Conservation (phyloP, 2,888 invertebrate genomes). For the Nomada fabriciana region DNA sequence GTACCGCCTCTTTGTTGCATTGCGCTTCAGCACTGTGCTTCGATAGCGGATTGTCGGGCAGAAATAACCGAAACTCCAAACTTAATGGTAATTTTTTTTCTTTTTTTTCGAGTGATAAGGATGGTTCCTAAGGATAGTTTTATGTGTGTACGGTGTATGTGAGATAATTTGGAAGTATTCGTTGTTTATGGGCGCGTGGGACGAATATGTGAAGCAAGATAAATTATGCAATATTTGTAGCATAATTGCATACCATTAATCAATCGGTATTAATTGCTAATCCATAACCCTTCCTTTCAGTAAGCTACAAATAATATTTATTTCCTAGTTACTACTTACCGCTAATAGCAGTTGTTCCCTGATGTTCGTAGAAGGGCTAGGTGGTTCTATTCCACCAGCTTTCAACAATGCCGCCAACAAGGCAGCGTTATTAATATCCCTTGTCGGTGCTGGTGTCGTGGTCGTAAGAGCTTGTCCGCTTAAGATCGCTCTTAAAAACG, state of each 20-base stretch:
- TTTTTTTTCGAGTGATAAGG: not conserved
- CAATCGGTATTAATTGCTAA: no score
- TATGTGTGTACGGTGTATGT: not conserved
- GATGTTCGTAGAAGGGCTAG: conserved; percentile 87
- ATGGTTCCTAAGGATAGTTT: not conserved
- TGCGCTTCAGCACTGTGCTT: not conserved
- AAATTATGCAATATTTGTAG: no score
- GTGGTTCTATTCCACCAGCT: conserved; percentile 90
- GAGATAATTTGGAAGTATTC: not conserved
- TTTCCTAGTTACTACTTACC: conserved; percentile 84
- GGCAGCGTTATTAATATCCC: conserved; percentile 89
- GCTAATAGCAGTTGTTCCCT: conserved; percentile 87
- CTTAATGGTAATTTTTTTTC: not conserved
- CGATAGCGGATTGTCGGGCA: not conserved
- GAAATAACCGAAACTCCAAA: not conserved
- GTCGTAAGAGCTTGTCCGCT: conserved; percentile 73
- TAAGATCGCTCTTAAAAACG: conserved; percentile 77
- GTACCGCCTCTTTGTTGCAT: not conserved
- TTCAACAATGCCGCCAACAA: conserved; percentile 89
- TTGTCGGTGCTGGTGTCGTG: conserved; percentile 72
- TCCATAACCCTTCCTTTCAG: not conserved
- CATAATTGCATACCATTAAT: no score
- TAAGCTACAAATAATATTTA: not conserved
- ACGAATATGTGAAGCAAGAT: no score
- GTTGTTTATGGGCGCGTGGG: no score